phyloP scores from a whole-genome alignment of 2,888 invertebrate genomes.

The Lysandra bellargus region DNA sequence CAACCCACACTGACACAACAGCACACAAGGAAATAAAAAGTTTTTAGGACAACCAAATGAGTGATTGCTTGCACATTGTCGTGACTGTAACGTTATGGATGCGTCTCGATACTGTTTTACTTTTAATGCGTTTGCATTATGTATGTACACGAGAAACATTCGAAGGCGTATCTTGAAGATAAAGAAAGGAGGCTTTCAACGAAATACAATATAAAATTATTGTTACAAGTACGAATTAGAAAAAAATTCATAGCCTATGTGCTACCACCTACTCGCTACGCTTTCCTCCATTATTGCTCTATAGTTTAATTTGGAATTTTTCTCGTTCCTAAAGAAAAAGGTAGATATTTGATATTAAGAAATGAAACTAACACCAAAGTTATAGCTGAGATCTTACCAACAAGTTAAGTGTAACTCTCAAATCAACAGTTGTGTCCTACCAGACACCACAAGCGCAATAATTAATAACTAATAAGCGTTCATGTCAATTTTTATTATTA shows the following conservation, averaged over 20 bases:
- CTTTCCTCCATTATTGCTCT: too few relatives aligned
- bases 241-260: too few relatives aligned
- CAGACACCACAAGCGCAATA: background rate
- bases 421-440: background rate
- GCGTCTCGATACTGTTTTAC: background rate
- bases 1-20: conserved; percentile 56
- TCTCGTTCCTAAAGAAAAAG: too few relatives aligned
- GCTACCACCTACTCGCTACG: too few relatives aligned
- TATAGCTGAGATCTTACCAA: too few relatives aligned
- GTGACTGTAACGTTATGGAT: conserved; percentile 23
- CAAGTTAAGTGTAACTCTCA: background rate
- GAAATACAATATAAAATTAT: background rate
- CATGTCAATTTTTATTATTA: conserved; percentile 15
- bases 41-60: conserved; percentile 61
- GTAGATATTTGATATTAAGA: too few relatives aligned
- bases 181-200: background rate
- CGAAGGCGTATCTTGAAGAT: background rate
- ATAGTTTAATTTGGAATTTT: too few relatives aligned
- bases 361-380: too few relatives aligned
- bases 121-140: conserved; percentile 23
- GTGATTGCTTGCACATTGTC: conserved; percentile 34
- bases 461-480: background rate
- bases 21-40: background rate
- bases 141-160: conserved; percentile 15
- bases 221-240: too few relatives aligned